Evolutionary conservation across 2,888 invertebrate genomes (phyloP), one percentile per base, ranked within the genome.

Genomic region (Coleophora flavipennella): DNA sequence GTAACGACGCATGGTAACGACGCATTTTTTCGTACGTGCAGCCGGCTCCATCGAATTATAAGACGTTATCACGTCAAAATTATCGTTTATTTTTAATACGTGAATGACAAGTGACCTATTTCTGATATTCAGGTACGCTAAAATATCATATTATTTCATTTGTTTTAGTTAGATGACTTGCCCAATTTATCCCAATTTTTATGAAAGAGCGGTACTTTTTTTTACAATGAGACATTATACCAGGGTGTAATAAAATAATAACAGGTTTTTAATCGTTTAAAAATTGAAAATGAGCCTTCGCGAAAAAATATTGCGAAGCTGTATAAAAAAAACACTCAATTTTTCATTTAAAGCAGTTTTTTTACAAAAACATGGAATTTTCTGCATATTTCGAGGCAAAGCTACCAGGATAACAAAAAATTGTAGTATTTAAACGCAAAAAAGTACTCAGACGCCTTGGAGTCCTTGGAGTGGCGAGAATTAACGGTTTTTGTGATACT

Each of bases 351-450:
- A 46, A 47, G 42, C n/a, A n/a, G n/a, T n/a, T 53, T 68, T 66
- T 62, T 67, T 68, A 67, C 61, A 74, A 78, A 79, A 78, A 70
- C 71, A 64, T 63, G 64, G 65, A 67, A 73, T 74, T 76, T 79
- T 80, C 78, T 80, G 76, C 79, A 78, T 77, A 80, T 79, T 81
- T 78, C 54, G 66, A 66, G 62, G 49, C 53, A 42, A 38, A 13
- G 28, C 14, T 45, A 77, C 74, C 44, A 71, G 74, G 75, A 43
- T 12, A 43, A 10, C 69, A 77, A 48, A 57, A 49, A 31, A 33
- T 41, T 48, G 42, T 45, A 50, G 48, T 40, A 41, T 44, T 36
- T 20, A 13, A 11, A 13, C n/a, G 13, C 40, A 35, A 37, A 34
- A 33, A n/a, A n/a, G n/a, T 43, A 28, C 26, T 37, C 40, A 9